phyloP scores from a whole-genome alignment of 2,888 invertebrate species.

The Cataglyphis livida region DNA sequence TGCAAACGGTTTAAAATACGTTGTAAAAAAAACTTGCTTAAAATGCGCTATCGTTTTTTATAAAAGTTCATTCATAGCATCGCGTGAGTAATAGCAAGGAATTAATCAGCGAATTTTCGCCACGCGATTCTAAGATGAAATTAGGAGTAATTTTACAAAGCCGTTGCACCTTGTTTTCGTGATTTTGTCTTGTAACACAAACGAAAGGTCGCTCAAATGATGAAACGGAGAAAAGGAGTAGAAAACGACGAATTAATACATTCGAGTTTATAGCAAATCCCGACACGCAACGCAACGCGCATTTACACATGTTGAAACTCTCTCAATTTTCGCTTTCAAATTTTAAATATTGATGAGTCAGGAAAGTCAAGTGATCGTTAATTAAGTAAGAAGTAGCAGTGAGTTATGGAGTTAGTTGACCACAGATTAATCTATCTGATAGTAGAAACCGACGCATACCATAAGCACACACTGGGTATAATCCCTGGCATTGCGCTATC shows the following conservation, averaged over 20 bases:
- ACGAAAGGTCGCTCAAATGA: not conserved
- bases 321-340: slow-evolving; percentile 59
- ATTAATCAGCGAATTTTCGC: slow-evolving; percentile 25
- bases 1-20: not conserved
- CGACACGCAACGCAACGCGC: slow-evolving; percentile 58
- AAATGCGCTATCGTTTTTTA: not conserved
- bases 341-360: slow-evolving; percentile 68
- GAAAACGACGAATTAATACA: slow-evolving; percentile 62
- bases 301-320: slow-evolving; percentile 2
- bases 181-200: not conserved
- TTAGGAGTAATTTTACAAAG: slow-evolving; percentile 54
- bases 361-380: slow-evolving; percentile 63
- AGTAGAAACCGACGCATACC: not conserved
- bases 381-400: slow-evolving; percentile 56
- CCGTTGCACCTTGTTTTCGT: slow-evolving; percentile 51
- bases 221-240: slow-evolving; percentile 51
- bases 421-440: slow-evolving; percentile 59
- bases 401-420: slow-evolving; percentile 45
- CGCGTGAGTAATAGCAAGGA: slow-evolving; percentile 3
- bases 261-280: slow-evolving; percentile 46
- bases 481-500: slow-evolving; percentile 49
- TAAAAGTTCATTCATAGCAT: not conserved
- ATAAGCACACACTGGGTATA: slow-evolving; percentile 31
- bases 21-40: not conserved
- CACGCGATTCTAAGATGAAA: slow-evolving; percentile 42